Conservation (phyloP, 2,113 vertebrate species). For the Xiphophorus maculatus region DNA sequence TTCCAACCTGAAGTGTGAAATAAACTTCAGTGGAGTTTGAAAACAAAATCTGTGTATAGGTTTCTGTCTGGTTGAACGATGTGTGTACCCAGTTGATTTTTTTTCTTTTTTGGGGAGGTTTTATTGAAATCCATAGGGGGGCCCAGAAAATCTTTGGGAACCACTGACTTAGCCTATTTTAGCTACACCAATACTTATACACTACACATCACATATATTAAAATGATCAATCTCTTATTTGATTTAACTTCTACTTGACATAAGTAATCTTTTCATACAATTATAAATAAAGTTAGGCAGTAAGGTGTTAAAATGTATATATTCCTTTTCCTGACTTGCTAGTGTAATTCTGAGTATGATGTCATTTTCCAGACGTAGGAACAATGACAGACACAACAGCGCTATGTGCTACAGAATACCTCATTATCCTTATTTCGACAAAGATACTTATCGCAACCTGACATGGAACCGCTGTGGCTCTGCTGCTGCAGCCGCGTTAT, state of each 20-base stretch:
- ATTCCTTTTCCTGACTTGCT: background rate
- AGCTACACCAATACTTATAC: background rate
- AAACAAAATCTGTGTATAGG: no score
- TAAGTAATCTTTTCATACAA: background rate
- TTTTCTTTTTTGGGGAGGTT: no score
- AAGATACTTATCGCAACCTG: conserved; percentile 45
- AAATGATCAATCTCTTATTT: background rate
- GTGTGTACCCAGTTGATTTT: no score
- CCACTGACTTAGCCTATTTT: background rate
- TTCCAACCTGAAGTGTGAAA: no score
- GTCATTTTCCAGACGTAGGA: conserved; percentile 45
- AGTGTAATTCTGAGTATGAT: conserved; percentile 23
- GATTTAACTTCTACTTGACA: background rate
- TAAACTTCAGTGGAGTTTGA: no score
- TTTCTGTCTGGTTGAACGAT: no score
- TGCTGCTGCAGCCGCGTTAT: background rate
- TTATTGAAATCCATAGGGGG: no score
- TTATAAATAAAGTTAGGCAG: background rate
- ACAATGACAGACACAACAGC: conserved; percentile 61
- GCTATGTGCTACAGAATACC: conserved; percentile 20
- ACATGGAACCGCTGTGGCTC: conserved; percentile 25
- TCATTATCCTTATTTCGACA: conserved; percentile 37
- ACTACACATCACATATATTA: background rate
- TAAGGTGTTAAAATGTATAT: background rate
- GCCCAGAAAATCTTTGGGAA: no score